Evolutionary conservation across 2,113 vertebrate species (phyloP).

Genomic region (Emydocephalus ijimae): DNA sequence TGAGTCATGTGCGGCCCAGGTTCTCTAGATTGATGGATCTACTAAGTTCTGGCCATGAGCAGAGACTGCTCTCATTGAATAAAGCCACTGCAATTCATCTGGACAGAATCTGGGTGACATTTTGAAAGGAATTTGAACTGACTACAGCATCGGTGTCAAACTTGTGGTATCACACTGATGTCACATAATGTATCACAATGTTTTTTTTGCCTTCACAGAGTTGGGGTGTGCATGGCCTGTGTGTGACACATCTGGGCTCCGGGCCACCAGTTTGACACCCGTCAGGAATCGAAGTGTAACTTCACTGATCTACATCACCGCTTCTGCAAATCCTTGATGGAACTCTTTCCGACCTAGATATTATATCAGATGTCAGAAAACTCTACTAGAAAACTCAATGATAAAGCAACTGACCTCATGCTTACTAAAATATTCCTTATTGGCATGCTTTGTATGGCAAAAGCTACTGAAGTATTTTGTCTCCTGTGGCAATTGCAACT

Average conservation of each 20-base stretch:
- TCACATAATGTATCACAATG: no score
- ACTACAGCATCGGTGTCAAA: neutral
- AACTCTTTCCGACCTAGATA: neutral
- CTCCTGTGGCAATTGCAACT: neutral
- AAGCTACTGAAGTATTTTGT: neutral
- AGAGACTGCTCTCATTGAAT: neutral
- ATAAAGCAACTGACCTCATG: neutral
- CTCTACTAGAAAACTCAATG: neutral
- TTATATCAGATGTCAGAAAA: neutral
- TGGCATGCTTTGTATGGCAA: neutral
- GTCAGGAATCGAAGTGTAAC: neutral
- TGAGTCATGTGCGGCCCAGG: neutral
- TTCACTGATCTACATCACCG: neutral
- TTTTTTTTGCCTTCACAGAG: no score
- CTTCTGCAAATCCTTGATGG: neutral
- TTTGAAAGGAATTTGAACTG: neutral
- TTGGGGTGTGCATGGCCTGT: no score
- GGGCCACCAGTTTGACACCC: no score
- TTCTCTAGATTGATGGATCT: neutral
- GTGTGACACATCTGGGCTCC: rapidly evolving
- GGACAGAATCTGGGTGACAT: neutral
- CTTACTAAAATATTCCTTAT: neutral
- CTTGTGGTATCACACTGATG: no score
- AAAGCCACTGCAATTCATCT: neutral
- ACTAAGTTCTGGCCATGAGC: neutral